Base-by-base conservation (phyloP, 2,113 vertebrate genomes). In the Mormyrus iriodes region DNA sequence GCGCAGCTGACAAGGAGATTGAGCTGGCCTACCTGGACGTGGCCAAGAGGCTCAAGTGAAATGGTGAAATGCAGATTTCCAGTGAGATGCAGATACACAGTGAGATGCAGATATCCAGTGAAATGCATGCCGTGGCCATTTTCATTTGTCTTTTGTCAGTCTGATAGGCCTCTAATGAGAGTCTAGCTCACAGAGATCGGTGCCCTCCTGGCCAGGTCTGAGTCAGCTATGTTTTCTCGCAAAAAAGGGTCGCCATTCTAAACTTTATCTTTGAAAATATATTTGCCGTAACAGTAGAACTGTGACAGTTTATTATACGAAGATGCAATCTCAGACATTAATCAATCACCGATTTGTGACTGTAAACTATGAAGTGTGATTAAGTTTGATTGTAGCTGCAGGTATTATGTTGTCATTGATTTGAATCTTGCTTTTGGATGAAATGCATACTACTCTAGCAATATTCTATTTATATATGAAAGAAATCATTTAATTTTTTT, bases 1-100 rank as follows among this genome's bases (percentile, higher is more conserved):
- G 98, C 4, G 97, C 98, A 0, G 97, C 97, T 0, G 97, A 99
- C 94, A 89, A 92, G 0, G 98, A 99, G 92, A 98, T 99, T 0
- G 98, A 99, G 94, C 93, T 94, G 69, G 98, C 98, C 91, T 99
- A 99, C 0, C 96, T 96, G 3, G 98, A 99, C 0, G 98, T 99
- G 91, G 97, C 97, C 90, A 98, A 96, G 94, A 93, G 97, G 92
- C 96, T 99, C 91, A 97, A 97, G 89, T 97, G 94, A 92, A 90
- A 7, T 42, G 3, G n/a, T 4, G 61, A 69, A 69, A 31, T 69
- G 55, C 55, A 58, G 55, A 35, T 27, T 9, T 10, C 13, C 10
- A 17, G 31, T 31, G 31, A 4, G 2, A 65, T 51, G 21, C 17
- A 10, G 39, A 52, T 39, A 12, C 31, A 0, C 46, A 8, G 46